Percentiles rank a stretch among this genome's conserved stretches.
These are phyloP conservation scores for Sebastes trivittatus DNA, from an alignment of 2,797 vertebrate species.

Conservation along the genomic window DNA sequence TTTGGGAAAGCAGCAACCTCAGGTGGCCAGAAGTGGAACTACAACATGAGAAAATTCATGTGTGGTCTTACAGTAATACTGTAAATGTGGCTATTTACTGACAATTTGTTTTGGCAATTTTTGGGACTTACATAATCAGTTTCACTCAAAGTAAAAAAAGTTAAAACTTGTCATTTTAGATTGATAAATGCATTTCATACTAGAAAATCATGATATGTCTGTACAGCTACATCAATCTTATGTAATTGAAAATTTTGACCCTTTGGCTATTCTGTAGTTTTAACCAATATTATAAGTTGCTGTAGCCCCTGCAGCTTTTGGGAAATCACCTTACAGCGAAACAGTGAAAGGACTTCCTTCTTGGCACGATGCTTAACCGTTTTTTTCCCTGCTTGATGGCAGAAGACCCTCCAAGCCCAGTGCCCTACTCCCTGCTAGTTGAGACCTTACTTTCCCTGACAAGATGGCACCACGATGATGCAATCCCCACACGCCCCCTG, in stretches of 20 bases:
- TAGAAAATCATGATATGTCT: background rate
- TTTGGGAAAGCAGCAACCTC: slow-evolving; percentile 53
- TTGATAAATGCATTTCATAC: background rate
- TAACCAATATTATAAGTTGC: background rate
- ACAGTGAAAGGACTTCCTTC: background rate
- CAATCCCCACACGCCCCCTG: slow-evolving; percentile 65
- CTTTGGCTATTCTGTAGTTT: background rate
- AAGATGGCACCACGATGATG: slow-evolving; percentile 80
- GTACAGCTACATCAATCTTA: background rate
- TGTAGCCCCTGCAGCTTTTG: background rate
- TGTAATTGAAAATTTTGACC: background rate
- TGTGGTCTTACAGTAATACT: slow-evolving; percentile 14
- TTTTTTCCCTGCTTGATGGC: slow-evolving; percentile 3
- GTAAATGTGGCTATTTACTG: background rate
- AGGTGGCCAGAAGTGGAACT: slow-evolving; percentile 45
- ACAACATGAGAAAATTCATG: slow-evolving; percentile 2
- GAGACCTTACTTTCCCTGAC: slow-evolving; percentile 88
- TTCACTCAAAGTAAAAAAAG: background rate
- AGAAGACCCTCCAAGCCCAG: slow-evolving; percentile 1
- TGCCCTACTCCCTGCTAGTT: slow-evolving; percentile 78
- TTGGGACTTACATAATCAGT: background rate
- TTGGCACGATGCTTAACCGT: background rate
- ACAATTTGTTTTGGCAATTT: background rate
- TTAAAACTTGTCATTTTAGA: background rate
- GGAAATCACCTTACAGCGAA: background rate